Evolutionary conservation across 2,888 invertebrate genomes (phyloP).

Genomic region (Lithophane semibrunnea): DNA sequence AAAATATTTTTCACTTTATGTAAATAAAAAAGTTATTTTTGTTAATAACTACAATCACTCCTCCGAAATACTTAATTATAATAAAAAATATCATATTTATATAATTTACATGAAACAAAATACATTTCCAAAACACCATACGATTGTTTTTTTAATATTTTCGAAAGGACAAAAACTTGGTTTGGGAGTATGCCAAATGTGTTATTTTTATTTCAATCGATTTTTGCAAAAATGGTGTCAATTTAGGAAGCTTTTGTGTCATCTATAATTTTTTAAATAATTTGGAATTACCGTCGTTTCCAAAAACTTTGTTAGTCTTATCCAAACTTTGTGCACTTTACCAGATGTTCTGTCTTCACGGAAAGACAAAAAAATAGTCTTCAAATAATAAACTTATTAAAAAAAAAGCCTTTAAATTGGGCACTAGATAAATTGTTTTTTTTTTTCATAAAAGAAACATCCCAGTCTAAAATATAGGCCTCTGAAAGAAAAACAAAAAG

Average conservation of each 20-base stretch:
- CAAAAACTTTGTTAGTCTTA: slow-evolving; percentile 47
- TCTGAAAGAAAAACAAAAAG: neutral
- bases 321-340: slow-evolving; percentile 57
- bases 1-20: slow-evolving; percentile 53
- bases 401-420: neutral
- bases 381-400: neutral
- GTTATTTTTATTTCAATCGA: slow-evolving; percentile 33
- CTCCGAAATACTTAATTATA: slow-evolving; percentile 31
- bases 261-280: slow-evolving; percentile 51
- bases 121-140: slow-evolving; percentile 41
- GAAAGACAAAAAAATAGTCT: neutral
- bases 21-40: slow-evolving; percentile 22
- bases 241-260: slow-evolving; percentile 71
- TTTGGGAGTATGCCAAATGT: slow-evolving; percentile 67
- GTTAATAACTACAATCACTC: slow-evolving; percentile 17
- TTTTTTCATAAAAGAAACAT: neutral
- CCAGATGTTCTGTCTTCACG: slow-evolving; percentile 43
- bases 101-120: slow-evolving; percentile 58
- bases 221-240: slow-evolving; percentile 65
- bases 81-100: slow-evolving; percentile 50
- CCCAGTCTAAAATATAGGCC: neutral
- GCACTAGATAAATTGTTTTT: neutral
- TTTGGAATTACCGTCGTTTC: slow-evolving; percentile 60
- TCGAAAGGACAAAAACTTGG: slow-evolving; percentile 28
- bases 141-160: slow-evolving; percentile 1